Conservation (phyloP, 2,113 vertebrate genomes). For the Crotalus helleri region DNA sequence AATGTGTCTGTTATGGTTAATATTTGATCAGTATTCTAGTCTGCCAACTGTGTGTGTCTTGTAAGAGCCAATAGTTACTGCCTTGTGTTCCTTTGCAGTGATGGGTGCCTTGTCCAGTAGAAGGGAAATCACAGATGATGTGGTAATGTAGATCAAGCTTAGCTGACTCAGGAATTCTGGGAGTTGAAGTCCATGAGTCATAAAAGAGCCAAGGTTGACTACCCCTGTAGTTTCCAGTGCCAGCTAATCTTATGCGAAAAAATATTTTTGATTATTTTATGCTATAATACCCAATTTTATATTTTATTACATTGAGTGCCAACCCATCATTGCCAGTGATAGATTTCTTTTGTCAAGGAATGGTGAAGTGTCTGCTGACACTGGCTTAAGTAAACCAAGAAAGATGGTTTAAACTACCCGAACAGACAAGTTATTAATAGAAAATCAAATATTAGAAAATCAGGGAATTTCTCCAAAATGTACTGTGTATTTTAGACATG, state of each 20-base stretch:
- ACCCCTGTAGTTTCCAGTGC: slow-evolving; percentile 30
- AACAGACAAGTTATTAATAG: background rate
- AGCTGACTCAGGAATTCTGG: too few relatives aligned
- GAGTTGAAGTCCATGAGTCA: too few relatives aligned
- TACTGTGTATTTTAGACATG: background rate
- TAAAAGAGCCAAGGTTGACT: too few relatives aligned
- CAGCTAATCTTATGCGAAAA: slow-evolving; percentile 37
- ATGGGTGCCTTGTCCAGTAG: slow-evolving; percentile 45
- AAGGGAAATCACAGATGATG: slow-evolving; percentile 47
- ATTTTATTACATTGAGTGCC: slow-evolving; percentile 16
- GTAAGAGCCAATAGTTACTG: slow-evolving; percentile 44
- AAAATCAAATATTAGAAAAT: background rate
- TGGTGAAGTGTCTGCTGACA: background rate
- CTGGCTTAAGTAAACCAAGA: background rate
- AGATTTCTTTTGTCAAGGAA: background rate
- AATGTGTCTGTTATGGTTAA: slow-evolving; percentile 56
- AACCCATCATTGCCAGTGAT: slow-evolving; percentile 24
- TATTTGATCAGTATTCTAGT: slow-evolving; percentile 53
- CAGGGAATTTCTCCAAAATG: background rate
- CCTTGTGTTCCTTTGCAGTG: slow-evolving; percentile 39
- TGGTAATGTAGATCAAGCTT: slow-evolving; percentile 36
- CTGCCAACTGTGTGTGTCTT: slow-evolving; percentile 41
- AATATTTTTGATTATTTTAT: slow-evolving; percentile 32
- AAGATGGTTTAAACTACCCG: background rate
- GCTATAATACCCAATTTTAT: slow-evolving; percentile 15